Conservation (phyloP, 2,888 invertebrate species). For the Agriopis aurantiaria region DNA sequence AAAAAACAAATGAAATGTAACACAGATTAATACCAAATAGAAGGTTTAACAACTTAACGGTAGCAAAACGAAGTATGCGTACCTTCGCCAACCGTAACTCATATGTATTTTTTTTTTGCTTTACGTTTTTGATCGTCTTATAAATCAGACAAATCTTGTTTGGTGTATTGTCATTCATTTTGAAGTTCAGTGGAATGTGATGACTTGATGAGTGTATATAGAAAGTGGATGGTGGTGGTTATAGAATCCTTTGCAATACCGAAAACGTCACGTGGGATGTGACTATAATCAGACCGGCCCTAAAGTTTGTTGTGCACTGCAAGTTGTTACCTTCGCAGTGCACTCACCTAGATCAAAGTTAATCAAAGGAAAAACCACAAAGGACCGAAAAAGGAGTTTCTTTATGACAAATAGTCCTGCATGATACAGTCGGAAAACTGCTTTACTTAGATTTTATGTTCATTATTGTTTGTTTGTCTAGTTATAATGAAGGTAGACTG, state of each 20-base stretch:
- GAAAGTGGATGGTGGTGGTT: too few species aligned
- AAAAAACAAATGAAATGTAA: too few species aligned
- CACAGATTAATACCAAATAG: too few species aligned
- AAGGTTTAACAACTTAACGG: too few species aligned
- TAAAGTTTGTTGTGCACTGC: slow-evolving; percentile 15
- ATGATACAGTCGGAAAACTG: slow-evolving; percentile 43
- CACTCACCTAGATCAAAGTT: slow-evolving; percentile 86
- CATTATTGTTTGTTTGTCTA: not conserved
- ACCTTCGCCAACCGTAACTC: too few species aligned
- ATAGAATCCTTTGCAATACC: not conserved
- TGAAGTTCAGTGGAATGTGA: too few species aligned
- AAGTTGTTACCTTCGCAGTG: slow-evolving; percentile 51
- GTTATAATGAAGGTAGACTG: not conserved
- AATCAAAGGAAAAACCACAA: slow-evolving; percentile 83
- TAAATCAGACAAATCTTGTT: too few species aligned
- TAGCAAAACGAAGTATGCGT: too few species aligned
- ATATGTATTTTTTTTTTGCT: too few species aligned
- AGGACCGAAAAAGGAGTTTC: slow-evolving; percentile 81
- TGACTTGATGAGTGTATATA: too few species aligned
- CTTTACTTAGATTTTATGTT: slow-evolving; percentile 55
- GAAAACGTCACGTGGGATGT: not conserved
- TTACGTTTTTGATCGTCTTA: too few species aligned
- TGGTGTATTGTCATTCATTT: too few species aligned
- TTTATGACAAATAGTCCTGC: slow-evolving; percentile 71
- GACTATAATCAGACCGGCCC: not conserved